Percentiles rank a stretch among this genome's conserved stretches.
These are phyloP conservation scores for Arnoldichthys spilopterus DNA, from an alignment of 2,797 vertebrate genomes.

Conservation along the genomic window DNA sequence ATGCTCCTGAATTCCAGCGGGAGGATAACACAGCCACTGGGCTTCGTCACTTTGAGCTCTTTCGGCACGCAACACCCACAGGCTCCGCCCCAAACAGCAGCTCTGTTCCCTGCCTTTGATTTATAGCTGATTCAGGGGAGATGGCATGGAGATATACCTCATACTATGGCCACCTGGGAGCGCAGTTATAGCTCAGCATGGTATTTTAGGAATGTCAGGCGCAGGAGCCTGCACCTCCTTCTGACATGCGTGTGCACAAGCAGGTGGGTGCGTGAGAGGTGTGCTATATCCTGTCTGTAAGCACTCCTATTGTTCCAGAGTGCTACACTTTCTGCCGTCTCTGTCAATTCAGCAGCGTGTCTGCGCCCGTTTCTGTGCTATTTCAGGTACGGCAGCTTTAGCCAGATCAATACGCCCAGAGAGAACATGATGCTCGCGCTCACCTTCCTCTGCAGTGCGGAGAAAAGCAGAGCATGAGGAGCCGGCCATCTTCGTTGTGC, in stretches of 20 bases:
- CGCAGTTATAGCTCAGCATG: conserved; percentile 48
- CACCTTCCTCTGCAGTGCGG: conserved; percentile 55
- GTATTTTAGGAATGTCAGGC: conserved; percentile 7
- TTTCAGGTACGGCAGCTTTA: conserved; percentile 71
- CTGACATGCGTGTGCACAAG: background rate
- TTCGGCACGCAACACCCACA: conserved; percentile 64
- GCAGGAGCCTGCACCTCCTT: background rate
- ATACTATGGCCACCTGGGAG: conserved; percentile 23
- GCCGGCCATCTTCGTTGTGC: background rate
- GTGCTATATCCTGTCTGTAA: background rate
- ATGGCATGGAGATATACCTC: conserved; percentile 34
- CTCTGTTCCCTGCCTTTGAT: conserved; percentile 27
- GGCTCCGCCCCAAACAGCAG: conserved; percentile 27
- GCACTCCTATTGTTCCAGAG: background rate
- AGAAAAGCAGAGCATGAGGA: conserved; percentile 20
- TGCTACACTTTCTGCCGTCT: background rate
- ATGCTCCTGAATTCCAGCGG: conserved; percentile 56
- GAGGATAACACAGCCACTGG: conserved; percentile 56
- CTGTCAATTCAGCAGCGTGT: conserved; percentile 29
- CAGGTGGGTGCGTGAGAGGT: background rate
- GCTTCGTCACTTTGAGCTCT: conserved; percentile 63
- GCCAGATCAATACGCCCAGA: conserved; percentile 70
- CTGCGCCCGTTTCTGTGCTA: conserved; percentile 62
- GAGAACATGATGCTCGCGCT: conserved; percentile 43
- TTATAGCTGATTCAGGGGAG: conserved; percentile 49